A percentile compares a stretch with the other conserved stretches of the same genome.
Conservation (phyloP, 1,140 invertebrate genomes). For the Glossosoma conforme region DNA sequence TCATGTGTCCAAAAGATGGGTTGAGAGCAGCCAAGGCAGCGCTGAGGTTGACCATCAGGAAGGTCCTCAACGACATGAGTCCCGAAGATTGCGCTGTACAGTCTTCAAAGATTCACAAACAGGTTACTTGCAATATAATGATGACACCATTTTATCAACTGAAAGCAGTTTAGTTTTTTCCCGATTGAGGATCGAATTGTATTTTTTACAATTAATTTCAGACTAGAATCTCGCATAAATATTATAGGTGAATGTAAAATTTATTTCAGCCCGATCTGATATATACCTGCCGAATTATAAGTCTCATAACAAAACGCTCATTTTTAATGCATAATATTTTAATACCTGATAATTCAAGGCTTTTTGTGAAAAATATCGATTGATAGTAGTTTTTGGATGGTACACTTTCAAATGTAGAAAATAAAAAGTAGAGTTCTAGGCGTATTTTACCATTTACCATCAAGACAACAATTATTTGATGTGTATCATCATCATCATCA, state of each 20-base stretch:
- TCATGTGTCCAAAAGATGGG: neutral
- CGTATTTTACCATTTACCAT: too few species aligned
- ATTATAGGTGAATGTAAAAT: neutral
- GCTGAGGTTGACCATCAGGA: conserved; percentile 47
- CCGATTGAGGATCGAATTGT: neutral
- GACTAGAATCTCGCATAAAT: neutral
- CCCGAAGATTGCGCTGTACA: conserved; percentile 49
- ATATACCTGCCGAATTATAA: too few species aligned
- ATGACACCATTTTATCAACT: neutral
- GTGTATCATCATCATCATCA: too few species aligned
- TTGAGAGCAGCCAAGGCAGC: conserved; percentile 42
- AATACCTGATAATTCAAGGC: too few species aligned
- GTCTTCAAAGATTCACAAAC: conserved; percentile 50
- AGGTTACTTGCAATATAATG: conserved; percentile 38
- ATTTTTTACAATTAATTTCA: neutral
- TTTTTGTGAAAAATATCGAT: too few species aligned
- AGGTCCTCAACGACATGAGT: conserved; percentile 42
- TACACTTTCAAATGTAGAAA: too few species aligned
- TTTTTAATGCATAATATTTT: too few species aligned
- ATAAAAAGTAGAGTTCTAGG: too few species aligned
- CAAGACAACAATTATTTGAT: too few species aligned
- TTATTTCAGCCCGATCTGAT: neutral
- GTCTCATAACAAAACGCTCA: too few species aligned
- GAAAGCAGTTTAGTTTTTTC: neutral
- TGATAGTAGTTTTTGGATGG: too few species aligned